Base-by-base conservation (phyloP, 2,113 vertebrate species). In the Myotis lucifugus region DNA sequence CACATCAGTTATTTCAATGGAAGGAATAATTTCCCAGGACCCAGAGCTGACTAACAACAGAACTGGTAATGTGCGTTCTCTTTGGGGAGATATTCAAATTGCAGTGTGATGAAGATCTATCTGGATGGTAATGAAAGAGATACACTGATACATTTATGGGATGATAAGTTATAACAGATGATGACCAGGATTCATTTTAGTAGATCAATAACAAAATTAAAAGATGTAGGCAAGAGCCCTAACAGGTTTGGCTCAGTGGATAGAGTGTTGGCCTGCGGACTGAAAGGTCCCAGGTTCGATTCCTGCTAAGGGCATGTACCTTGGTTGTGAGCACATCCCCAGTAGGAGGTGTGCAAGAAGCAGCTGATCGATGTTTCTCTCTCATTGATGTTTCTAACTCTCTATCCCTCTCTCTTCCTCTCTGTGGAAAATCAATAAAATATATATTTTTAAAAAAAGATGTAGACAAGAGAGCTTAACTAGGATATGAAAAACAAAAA, bases 131-230 rank as follows among this genome's bases (percentile, higher is more conserved):
- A 92, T 8, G 18, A 11, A 88, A 94, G 32, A 86, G 15, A 85
- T 6, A 74, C 88, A 88, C 12, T 90, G 12, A 77, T 8, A 74
- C 61, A 82, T 19, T 90, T 91, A 92, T 2, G 74, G 18, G 93
- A 46, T 61, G 29, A 85, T 84, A 89, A 73, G 69, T 87, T 88
- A 27, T 52, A 86, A 59, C n/a, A 96, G 76, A 94, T 74, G 48
- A 93, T 64, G 66, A 79, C 42, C 72, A 42, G 79, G 18, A 61
- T 78, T 87, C 54, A 91, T 42, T 79, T 82, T 87, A 76, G 61
- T 18, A 79, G 54, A 81, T 94, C 37, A 93, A 37, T 79, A 73
- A 96, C 59, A 93, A 76, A 78, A 82, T 89, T 72, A 88, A 91
- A 93, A 89, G 8, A n/a, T 9, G 15, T 32, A 84, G 61, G 34